Base-by-base conservation (phyloP, 2,113 vertebrate genomes). In the Clupea harengus region DNA sequence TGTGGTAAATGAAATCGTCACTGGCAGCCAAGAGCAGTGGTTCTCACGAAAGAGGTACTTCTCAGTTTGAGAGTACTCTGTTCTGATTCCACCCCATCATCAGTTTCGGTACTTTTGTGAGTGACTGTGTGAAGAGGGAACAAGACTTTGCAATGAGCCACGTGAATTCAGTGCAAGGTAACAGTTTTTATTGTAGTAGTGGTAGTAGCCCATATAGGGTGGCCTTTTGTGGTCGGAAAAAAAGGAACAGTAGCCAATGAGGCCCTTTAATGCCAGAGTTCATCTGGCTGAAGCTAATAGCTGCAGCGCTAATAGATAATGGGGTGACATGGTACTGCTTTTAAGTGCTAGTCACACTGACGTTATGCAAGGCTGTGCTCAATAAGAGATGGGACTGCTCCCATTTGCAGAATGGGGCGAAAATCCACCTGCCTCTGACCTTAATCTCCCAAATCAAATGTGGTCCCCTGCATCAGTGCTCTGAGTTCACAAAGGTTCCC, bases 361-460 rank as follows among this genome's bases (percentile, higher is more conserved):
- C 13, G 28, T 78, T 78, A 78, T 15, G 72, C 72, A 78, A 78
- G 72, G 72, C 28, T 44, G 25, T 10, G 13, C 28, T 78, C 72
- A 78, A 78, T 78, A 78, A 32, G 72, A 32, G 72, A 78, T 32
- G 28, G 72, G 28, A 44, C 28, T 28, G 25, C 28, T 32, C 13
- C 32, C 15, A 78, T 78, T 39, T 78, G 72, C 72, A 28, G 39
- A 32, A 78, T 44, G 25, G 72, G 54, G 22, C 54, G 20, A 60
- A 39, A 60, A 60, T 60, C 54, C 54, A 60, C 54, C 54, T 22
- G 54, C 20, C 54, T 22, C 54, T 60, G 54, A 60, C 54, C 54
- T 20, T 60, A 60, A 60, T 60, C 54, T 60, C 54, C 54, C 54
- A 60, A 60, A 60, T 60, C 54, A 60, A 60, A 60, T 60, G 54